Evolutionary conservation across 2,888 invertebrate species (phyloP).

Genomic region (Caenorhabditis sp.): DNA sequence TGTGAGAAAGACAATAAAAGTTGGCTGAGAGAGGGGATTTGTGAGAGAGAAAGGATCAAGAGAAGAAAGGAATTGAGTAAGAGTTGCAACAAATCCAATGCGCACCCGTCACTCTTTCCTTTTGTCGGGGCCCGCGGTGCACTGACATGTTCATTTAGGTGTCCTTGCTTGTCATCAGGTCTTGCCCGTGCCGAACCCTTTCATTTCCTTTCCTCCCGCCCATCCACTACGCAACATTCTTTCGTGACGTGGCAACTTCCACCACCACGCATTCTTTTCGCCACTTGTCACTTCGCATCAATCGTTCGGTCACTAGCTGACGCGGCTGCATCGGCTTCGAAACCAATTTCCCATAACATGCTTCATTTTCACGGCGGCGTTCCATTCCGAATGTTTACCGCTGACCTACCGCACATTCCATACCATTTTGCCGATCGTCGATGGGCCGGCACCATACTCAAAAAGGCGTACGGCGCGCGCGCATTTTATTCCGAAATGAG

Average conservation of each 20-base stretch:
- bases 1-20: slow-evolving; percentile 48
- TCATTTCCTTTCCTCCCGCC: slow-evolving; percentile 29
- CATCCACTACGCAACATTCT: slow-evolving; percentile 44
- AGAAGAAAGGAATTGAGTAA: slow-evolving; percentile 5
- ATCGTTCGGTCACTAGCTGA: slow-evolving; percentile 34
- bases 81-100: slow-evolving; percentile 48
- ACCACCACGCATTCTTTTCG: slow-evolving; percentile 19
- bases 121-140: slow-evolving; percentile 2
- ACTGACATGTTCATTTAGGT: slow-evolving; percentile 50
- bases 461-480: slow-evolving; percentile 36
- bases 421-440: slow-evolving; percentile 12
- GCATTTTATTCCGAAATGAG: slow-evolving; percentile 47
- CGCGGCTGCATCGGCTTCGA: slow-evolving; percentile 4
- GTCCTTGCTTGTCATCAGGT: slow-evolving; percentile 51
- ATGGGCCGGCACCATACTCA: slow-evolving; percentile 22
- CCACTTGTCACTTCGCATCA: slow-evolving; percentile 50
- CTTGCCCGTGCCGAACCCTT: slow-evolving; percentile 43
- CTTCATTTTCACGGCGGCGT: slow-evolving; percentile 41
- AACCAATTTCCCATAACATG: slow-evolving; percentile 50
- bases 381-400: slow-evolving; percentile 31
- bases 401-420: slow-evolving; percentile 47
- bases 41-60: slow-evolving; percentile 4
- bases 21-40: not conserved
- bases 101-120: slow-evolving; percentile 10
- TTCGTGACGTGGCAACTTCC: slow-evolving; percentile 11